Evolutionary conservation across 1,140 invertebrate genomes (phyloP), one percentile per base, ranked within the genome.

Genomic region (Sesamia nonagrioides): DNA sequence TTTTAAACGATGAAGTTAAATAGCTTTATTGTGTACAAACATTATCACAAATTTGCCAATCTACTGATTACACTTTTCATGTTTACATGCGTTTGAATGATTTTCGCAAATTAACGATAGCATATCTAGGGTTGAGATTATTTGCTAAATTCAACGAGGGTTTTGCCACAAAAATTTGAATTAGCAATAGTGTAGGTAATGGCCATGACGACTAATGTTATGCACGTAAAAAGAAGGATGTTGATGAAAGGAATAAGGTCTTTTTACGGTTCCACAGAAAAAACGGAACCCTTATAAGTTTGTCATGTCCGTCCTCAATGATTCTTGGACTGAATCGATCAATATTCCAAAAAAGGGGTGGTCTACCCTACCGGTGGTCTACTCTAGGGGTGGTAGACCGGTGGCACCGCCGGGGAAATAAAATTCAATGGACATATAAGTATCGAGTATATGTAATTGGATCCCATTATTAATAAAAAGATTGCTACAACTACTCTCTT

Each of bases 121-220:
- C 56, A 33, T 58, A 58, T 58, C 56, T 33, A 33, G 17, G 56
- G 33, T 33, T 4, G 13, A 58, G 56, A 58, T 58, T 58, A 58
- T 58, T 58, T 58, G 33, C 17, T 5, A 33, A 58, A 35, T 58
- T 15, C 45, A 48, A 48, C 15, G 45, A 2, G 45, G 11, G 0
- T 48, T 48, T 48, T 15, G 45, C 45, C 45, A 48, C 15, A 48
- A 48, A 48, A 48, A 48, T 1, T 48, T 13, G 45, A 48, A 15
- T 48, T 48, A 1, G 45, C 45, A 48, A 6, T 48, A 48, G 45
- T 15, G 13, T 48, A 45, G 1, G 45, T 48, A 2, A 48, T 48
- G 13, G 15, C 45, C 45, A 48, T 48, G 45, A 48, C 45, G 45
- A 48, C 11, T 48, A 48, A 48, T 15, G 45, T 15, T 48, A 48